phyloP scores from a whole-genome alignment of 2,113 vertebrate genomes.

The Mystacornis crossleyi region DNA sequence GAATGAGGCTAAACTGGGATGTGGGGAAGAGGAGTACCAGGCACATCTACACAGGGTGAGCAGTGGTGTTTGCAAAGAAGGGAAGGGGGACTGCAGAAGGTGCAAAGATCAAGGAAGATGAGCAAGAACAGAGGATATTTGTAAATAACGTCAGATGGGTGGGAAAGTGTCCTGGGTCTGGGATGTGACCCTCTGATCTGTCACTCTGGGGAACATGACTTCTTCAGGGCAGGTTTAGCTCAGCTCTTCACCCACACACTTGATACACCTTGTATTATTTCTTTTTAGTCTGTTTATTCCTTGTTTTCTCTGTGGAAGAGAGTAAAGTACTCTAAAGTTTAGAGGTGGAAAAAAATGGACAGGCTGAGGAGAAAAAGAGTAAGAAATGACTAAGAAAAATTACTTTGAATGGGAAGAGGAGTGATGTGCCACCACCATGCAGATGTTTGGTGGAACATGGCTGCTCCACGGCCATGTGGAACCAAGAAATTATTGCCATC shows the following conservation, averaged over 20 bases:
- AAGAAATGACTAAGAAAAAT: background rate
- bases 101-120: background rate
- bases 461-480: accelerated
- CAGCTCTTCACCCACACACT: background rate
- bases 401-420: background rate
- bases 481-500: background rate
- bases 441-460: background rate
- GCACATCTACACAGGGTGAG: background rate
- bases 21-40: background rate
- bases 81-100: background rate
- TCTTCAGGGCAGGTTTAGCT: background rate
- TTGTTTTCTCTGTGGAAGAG: background rate
- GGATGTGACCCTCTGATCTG: background rate
- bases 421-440: background rate
- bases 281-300: background rate
- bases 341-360: background rate
- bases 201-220: background rate
- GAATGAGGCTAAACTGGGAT: background rate
- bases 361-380: background rate
- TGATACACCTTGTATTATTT: background rate
- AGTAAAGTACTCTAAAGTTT: background rate
- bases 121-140: background rate
- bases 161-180: background rate
- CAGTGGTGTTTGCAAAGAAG: background rate
- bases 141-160: background rate